Evolutionary conservation across 30 jellyfish, hydroid and myxozoan genomes (phyloP).

Genomic region (Clytia hemisphaerica): DNA sequence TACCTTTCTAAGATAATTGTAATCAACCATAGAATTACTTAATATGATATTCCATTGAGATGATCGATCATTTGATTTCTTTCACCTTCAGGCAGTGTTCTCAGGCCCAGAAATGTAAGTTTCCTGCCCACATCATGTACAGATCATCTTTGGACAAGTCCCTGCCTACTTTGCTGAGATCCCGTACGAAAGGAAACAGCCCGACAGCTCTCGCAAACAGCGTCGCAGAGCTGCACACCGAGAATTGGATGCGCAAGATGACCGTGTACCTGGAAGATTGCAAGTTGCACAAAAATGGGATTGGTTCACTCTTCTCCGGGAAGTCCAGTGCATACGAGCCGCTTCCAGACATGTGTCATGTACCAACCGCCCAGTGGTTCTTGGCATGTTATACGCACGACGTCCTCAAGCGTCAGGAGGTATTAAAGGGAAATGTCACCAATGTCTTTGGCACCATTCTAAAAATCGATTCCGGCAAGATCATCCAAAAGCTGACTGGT

Average conservation of each 20-base stretch:
- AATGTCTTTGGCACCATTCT: constrained; percentile 31
- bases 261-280: constrained; percentile 30
- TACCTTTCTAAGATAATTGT: too few relatives aligned
- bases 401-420: too few relatives aligned
- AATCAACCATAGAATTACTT: too few relatives aligned
- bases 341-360: too few relatives aligned
- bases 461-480: constrained; percentile 48
- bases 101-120: neutral
- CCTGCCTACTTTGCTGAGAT: constrained; percentile 20
- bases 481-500: constrained; percentile 49
- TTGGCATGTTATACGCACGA: constrained; percentile 32
- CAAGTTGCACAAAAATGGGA: neutral
- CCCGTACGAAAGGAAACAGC: constrained; percentile 28
- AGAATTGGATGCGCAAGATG: constrained; percentile 5
- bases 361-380: constrained; percentile 39
- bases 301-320: too few relatives aligned
- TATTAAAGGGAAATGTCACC: too few relatives aligned
- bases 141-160: constrained; percentile 26
- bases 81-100: constrained; percentile 34
- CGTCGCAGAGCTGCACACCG: constrained; percentile 31
- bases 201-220: constrained; percentile 24
- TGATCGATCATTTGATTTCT: too few relatives aligned
- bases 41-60: too few relatives aligned
- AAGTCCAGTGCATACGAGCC: too few relatives aligned
- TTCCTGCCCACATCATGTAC: constrained; percentile 37